Evolutionary conservation across 2,888 invertebrate genomes (phyloP).

Genomic region (Caenorhabditis sp.): DNA sequence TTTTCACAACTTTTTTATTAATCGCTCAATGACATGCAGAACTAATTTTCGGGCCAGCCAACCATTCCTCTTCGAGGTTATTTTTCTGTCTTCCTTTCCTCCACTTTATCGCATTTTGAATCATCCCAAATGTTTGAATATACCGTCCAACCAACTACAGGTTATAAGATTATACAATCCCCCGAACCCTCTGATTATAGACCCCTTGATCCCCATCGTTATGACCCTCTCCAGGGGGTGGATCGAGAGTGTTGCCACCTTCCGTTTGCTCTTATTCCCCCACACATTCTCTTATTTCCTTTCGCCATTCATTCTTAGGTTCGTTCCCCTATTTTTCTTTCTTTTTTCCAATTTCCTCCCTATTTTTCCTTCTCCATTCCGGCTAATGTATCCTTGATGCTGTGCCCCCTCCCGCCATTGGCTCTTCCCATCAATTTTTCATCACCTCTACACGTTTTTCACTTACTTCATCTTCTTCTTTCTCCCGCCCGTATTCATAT

Average conservation of each 20-base stretch:
- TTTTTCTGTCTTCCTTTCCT: constrained; percentile 1
- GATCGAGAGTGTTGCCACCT: neutral
- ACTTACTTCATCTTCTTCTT: no score
- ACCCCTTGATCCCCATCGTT: neutral
- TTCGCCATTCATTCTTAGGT: constrained; percentile 8
- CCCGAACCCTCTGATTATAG: neutral
- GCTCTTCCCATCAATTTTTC: constrained; percentile 51
- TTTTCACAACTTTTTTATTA: constrained; percentile 61
- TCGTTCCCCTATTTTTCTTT: neutral
- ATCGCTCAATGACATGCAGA: constrained; percentile 58
- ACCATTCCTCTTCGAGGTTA: neutral
- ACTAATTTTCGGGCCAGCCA: constrained; percentile 20
- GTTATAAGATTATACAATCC: neutral
- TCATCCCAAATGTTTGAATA: neutral
- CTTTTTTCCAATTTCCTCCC: constrained; percentile 19
- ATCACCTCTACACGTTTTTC: constrained; percentile 29
- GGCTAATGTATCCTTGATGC: constrained; percentile 13
- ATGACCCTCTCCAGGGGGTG: neutral
- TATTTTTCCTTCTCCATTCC: constrained; percentile 12
- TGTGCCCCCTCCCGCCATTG: neutral
- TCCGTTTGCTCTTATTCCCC: neutral
- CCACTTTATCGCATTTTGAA: constrained; percentile 9
- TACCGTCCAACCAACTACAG: no score
- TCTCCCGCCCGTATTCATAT: constrained; percentile 6
- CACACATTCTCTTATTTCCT: constrained; percentile 12